Conservation (phyloP, 2,888 invertebrate species). For the Napeogenes sylphis region DNA sequence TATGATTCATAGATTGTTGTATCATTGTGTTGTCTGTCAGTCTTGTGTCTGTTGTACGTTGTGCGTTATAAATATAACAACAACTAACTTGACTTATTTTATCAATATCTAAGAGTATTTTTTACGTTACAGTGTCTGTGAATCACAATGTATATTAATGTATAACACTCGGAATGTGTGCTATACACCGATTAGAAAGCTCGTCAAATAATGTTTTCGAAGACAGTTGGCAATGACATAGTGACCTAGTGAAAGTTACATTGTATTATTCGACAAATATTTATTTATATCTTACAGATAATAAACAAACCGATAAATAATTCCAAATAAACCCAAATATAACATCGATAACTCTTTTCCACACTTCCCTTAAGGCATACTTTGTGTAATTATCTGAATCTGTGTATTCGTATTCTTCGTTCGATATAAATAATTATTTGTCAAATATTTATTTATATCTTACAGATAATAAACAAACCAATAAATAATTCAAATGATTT, state of each 20-base stretch:
- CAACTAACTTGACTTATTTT: slow-evolving; percentile 44
- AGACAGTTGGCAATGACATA: no score
- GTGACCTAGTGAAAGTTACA: no score
- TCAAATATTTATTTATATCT: background rate
- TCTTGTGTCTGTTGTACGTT: no score
- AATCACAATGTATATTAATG: background rate
- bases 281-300: background rate
- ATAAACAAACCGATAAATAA: background rate
- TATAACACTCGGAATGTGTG: background rate
- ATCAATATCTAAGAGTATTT: slow-evolving; percentile 28
- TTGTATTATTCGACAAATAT: background rate
- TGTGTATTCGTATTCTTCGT: background rate
- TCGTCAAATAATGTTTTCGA: no score
- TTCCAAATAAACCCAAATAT: slow-evolving; percentile 46
- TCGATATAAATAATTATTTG: no score
- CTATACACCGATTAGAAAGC: slow-evolving; percentile 1
- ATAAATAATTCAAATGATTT: background rate
- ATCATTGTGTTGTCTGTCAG: no score
- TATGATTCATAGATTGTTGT: no score
- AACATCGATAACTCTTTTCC: slow-evolving; percentile 51
- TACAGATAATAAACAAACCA: background rate
- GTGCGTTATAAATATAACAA: slow-evolving; percentile 34
- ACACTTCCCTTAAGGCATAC: slow-evolving; percentile 40
- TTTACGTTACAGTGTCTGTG: background rate
- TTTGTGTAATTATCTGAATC: slow-evolving; percentile 4